Evolutionary conservation across 2,888 invertebrate species (phyloP).

Genomic region (Eudasyphora cyanicolor): DNA sequence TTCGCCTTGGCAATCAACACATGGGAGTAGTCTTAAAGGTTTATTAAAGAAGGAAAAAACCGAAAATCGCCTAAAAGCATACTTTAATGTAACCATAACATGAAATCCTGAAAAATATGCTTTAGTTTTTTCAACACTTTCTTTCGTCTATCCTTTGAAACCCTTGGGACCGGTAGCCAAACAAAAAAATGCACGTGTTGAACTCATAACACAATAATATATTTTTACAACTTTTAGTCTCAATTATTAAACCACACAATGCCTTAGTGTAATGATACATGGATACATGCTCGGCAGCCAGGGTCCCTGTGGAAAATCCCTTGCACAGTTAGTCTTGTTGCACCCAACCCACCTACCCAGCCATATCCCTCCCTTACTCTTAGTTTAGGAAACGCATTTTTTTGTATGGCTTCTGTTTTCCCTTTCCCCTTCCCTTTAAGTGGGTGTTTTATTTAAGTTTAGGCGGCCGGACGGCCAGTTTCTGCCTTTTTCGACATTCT

Average conservation of each 20-base stretch:
- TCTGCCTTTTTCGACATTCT: neutral
- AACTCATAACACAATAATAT: neutral
- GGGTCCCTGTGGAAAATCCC: too few relatives aligned
- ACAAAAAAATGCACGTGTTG: slow-evolving; percentile 38
- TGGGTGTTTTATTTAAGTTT: slow-evolving; percentile 24
- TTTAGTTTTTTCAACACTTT: neutral
- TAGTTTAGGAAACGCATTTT: slow-evolving; percentile 1
- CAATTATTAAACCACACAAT: neutral
- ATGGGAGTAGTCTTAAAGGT: neutral
- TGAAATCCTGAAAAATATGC: slow-evolving; percentile 16
- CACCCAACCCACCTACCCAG: neutral
- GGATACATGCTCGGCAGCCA: neutral
- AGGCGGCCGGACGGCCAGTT: slow-evolving; percentile 1
- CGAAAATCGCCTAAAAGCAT: slow-evolving; percentile 1
- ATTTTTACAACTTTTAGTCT: neutral
- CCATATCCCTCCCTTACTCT: neutral
- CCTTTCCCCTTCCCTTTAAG: neutral
- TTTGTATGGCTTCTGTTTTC: neutral
- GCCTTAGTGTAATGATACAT: neutral
- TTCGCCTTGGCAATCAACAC: neutral
- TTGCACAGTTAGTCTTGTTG: too few relatives aligned
- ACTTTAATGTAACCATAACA: slow-evolving; percentile 38
- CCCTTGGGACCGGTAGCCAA: neutral
- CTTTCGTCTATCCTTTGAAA: neutral
- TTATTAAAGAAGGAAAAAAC: neutral